phyloP scores from a whole-genome alignment of 2,797 vertebrate species.

The Propithecus deckenii region DNA sequence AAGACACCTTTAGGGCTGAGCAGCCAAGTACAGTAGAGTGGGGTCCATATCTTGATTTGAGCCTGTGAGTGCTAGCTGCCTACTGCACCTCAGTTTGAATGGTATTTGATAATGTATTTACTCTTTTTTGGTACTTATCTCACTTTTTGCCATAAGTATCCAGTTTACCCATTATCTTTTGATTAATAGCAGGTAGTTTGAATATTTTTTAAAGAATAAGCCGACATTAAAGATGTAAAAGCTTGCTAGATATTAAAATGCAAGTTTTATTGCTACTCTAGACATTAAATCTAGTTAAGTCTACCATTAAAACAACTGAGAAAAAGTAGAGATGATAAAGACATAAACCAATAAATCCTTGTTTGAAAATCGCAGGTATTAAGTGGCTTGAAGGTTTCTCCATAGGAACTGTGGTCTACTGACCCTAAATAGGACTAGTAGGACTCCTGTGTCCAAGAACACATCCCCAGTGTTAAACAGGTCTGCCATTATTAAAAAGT shows the following conservation, averaged over 20 bases:
- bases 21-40: background rate
- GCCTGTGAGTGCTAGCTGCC: background rate
- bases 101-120: background rate
- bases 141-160: background rate
- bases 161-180: background rate
- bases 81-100: background rate
- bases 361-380: background rate
- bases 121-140: background rate
- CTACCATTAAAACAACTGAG: background rate
- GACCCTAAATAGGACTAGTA: background rate
- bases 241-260: background rate
- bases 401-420: background rate
- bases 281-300: background rate
- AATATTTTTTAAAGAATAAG: conserved; percentile 24
- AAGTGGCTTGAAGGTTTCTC: background rate
- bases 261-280: background rate
- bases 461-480: background rate
- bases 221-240: background rate
- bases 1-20: background rate
- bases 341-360: background rate
- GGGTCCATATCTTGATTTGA: background rate
- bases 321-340: background rate
- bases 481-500: background rate
- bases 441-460: background rate
- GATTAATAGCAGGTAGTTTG: background rate